phyloP scores from a whole-genome alignment of 2,888 invertebrate species.

The Thyatira batis region DNA sequence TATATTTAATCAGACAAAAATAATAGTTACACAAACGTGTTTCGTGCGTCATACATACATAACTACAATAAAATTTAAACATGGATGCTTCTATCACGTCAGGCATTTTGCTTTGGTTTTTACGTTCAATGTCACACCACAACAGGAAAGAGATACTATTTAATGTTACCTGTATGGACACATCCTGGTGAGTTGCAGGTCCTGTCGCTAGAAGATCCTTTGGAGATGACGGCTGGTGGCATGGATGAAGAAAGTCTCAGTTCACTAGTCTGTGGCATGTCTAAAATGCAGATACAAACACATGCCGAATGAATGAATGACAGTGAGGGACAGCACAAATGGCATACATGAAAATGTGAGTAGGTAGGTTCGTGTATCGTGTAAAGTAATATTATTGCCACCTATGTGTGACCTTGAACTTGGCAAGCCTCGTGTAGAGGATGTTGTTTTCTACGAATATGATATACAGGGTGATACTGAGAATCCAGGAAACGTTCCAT shows the following conservation, averaged over 20 bases:
- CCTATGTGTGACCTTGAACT: neutral
- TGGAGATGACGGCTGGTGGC: conserved; percentile 60
- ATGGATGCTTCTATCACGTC: neutral
- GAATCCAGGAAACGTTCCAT: too few relatives aligned
- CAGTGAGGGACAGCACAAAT: conserved; percentile 8
- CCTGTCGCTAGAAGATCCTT: conserved; percentile 50
- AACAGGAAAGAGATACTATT: neutral
- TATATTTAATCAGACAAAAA: neutral
- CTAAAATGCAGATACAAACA: conserved; percentile 56
- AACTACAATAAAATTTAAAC: neutral
- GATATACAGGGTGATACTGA: neutral
- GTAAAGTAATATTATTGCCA: too few relatives aligned
- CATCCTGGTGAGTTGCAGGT: conserved; percentile 90
- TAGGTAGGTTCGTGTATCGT: neutral
- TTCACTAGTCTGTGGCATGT: conserved; percentile 76
- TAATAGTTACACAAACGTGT: conserved; percentile 2
- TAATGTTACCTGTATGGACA: conserved; percentile 85
- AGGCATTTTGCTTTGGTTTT: neutral
- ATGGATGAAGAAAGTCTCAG: conserved; percentile 68
- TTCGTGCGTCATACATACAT: conserved; percentile 83
- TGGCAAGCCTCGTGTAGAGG: too few relatives aligned
- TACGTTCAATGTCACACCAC: neutral
- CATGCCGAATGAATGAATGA: conserved; percentile 33
- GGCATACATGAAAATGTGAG: conserved; percentile 1
- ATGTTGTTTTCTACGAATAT: neutral